Evolutionary conservation across 2,797 vertebrate species (phyloP), one percentile per base, ranked within the genome.

Genomic region (Centropyge bicolor): DNA sequence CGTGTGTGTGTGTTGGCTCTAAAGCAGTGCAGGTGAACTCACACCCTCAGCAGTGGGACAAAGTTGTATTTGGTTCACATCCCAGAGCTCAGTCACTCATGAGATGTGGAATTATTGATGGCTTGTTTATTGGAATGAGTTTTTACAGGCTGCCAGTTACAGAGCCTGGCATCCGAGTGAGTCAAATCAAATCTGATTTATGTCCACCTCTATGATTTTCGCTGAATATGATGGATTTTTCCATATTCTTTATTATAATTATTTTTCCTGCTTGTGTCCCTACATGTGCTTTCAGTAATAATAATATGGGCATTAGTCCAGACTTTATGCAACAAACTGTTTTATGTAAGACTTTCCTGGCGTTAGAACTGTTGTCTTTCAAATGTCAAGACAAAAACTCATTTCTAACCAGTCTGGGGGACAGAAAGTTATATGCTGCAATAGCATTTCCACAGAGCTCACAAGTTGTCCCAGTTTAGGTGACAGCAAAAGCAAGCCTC

Each of bases 61-160:
- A 35, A 51, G 49, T 49, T 67, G 24, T 4, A 24, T 65, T 72
- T 64, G 49, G 36, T 66, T 67, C 0, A 17, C 77, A 80, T 74
- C 56, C 56, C 19, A 41, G 5, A 9, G 24, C 69, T 52, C 19
- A 41, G 6, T 10, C 40, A 62, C 9, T 70, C 45, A 22, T 35
- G 59, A 76, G 48, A 79, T 40, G 31, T 54, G 68, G 5, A 66
- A 24, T 79, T 76, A 82, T 14, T 55, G 11, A 40, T 43, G 71
- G 38, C 45, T 59, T 70, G 45, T 80, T 68, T 59, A 54, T 40
- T 60, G n/a, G 38, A 79, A 31, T 13, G 19, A 10, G 46, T 60
- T 68, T 68, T 62, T 38, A 43, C 16, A 20, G 20, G 40, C 57
- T 57, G 70, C 43, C 35, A 48, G 27, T 40, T 20, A 14, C 12